Evolutionary conservation across 1,140 invertebrate species (phyloP).

Genomic region (Drosophila nasuta): DNA sequence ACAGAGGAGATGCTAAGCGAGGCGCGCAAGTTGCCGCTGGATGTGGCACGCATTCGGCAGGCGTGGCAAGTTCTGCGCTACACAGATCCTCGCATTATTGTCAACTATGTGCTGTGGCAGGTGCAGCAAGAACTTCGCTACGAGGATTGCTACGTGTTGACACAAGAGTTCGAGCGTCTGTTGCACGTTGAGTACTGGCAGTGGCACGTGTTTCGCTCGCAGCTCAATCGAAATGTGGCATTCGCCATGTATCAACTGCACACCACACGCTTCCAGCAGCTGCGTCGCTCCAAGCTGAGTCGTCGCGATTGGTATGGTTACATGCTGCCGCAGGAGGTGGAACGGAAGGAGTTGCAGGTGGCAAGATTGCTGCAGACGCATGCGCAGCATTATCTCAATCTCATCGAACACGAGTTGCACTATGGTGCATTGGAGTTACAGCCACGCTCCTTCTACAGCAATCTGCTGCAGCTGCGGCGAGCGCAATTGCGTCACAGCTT

Average conservation of each 20-base stretch:
- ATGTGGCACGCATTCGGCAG: slow-evolving; percentile 49
- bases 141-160: slow-evolving; percentile 62
- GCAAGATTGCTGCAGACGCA: slow-evolving; percentile 59
- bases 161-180: slow-evolving; percentile 68
- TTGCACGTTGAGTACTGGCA: slow-evolving; percentile 75
- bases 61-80: slow-evolving; percentile 49
- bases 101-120: slow-evolving; percentile 76
- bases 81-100: slow-evolving; percentile 71
- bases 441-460: slow-evolving; percentile 50
- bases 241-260: slow-evolving; percentile 73
- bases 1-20: slow-evolving; percentile 48
- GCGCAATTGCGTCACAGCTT: slow-evolving; percentile 56
- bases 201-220: slow-evolving; percentile 60
- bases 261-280: slow-evolving; percentile 73
- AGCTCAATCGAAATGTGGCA: slow-evolving; percentile 63
- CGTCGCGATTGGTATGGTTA: slow-evolving; percentile 64
- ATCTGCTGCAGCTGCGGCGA: slow-evolving; percentile 59
- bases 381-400: slow-evolving; percentile 63
- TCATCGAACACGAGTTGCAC: slow-evolving; percentile 40
- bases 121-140: slow-evolving; percentile 45
- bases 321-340: slow-evolving; percentile 52
- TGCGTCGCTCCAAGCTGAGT: slow-evolving; percentile 44
- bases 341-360: slow-evolving; percentile 70
- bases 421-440: slow-evolving; percentile 34
- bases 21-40: slow-evolving; percentile 60